Evolutionary conservation across 2,113 vertebrate species (phyloP), one percentile per base, ranked within the genome.

Genomic region (Hemibagrus wyckioides): DNA sequence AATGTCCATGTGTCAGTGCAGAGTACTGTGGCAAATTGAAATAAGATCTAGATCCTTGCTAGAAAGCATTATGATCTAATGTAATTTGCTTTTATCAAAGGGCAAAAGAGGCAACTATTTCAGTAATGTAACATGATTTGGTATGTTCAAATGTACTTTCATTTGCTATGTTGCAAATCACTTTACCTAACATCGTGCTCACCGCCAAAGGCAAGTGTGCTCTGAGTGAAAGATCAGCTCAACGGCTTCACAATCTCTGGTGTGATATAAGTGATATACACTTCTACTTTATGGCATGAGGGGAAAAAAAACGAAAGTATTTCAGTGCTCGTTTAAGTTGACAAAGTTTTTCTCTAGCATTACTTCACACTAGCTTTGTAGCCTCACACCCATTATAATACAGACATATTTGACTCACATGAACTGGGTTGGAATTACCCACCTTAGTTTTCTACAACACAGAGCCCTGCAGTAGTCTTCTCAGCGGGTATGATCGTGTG

Each of bases 391-490:
- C 15, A 41, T 52, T 9, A 1, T 83, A 84, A 79, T 67, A 39
- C n/a, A n/a, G n/a, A 79, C 57, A 79, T 50, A 67, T 84, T 77
- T 63, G 81, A 76, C 86, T 83, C 59, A 33, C 28, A 65, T 73
- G 23, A 54, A 30, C 44, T 41, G 39, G 67, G 69, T 63, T 10
- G 30, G 56, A 87, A 77, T 87, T 76, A 84, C 81, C 71, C 52
- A 41, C 33, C n/a, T 30, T 87, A 83, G 69, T 83, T 83, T 65
- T 44, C 86, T 83, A 82, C 71, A 54, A 13, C 7, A 11, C 57
- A 50, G 44, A 36, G 85, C 15, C 17, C 61, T n/a, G 33, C 57
- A 63, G 19, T 82, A 69, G 71, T 71, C 71, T 61, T 87, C 86
- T 61, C 86, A 65, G 73, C 59, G 39, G 81, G 75, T 56, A 39